These are phyloP conservation scores for Lutjanus argentimaculatus DNA, from an alignment of 2,797 vertebrate genomes.

Conservation along the genomic window DNA sequence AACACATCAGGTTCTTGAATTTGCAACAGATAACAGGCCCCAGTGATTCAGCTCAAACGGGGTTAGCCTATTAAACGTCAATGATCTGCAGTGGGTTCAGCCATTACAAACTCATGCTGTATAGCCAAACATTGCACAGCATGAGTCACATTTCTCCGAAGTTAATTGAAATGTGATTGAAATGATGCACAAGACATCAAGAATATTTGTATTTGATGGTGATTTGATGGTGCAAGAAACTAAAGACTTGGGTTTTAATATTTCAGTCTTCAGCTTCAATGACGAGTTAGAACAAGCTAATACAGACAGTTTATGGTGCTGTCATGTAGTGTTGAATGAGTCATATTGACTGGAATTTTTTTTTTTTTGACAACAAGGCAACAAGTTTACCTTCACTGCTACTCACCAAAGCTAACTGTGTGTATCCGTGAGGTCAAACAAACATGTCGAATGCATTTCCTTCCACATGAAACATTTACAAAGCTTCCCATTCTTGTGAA, in stretches of 20 bases:
- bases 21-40: background rate
- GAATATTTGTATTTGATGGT: background rate
- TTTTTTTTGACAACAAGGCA: background rate
- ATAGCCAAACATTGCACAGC: background rate
- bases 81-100: background rate
- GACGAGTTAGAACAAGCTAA: background rate
- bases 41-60: slow-evolving; percentile 3
- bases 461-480: background rate
- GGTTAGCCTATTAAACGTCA: slow-evolving; percentile 18
- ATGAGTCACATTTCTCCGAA: background rate
- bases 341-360: too few species aligned
- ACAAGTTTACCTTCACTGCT: background rate
- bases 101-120: background rate
- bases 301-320: too few species aligned
- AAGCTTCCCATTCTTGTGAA: background rate
- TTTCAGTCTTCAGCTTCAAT: background rate
- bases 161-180: background rate
- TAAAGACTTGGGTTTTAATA: too few species aligned
- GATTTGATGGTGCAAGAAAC: too few species aligned
- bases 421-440: background rate
- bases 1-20: slow-evolving; percentile 1
- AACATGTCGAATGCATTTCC: background rate
- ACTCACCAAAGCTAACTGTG: background rate
- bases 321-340: too few species aligned
- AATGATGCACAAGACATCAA: background rate